A percentile compares a stretch with the other conserved stretches of the same genome.
These are phyloP conservation scores for Spialia ferax DNA, from an alignment of 2,888 invertebrate species.

Conservation along the genomic window DNA sequence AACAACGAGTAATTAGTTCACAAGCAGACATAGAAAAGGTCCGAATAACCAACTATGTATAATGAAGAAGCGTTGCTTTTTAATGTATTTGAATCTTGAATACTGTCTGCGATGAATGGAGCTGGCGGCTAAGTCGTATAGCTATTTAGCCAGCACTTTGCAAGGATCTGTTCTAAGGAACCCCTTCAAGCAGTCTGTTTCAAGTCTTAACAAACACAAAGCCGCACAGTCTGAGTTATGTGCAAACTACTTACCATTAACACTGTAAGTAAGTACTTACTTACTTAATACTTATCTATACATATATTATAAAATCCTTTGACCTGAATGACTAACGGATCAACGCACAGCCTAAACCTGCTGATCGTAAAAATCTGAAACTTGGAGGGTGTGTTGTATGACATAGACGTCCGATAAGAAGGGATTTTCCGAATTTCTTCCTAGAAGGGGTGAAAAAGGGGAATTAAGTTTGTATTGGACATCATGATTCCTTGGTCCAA, in stretches of 20 bases:
- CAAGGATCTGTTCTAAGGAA: constrained; percentile 12
- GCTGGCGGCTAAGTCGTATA: constrained; percentile 2
- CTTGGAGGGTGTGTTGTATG: too few species aligned
- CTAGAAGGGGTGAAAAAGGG: too few species aligned
- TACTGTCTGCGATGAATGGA: background rate
- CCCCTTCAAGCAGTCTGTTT: constrained; percentile 2
- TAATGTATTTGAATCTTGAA: constrained; percentile 1
- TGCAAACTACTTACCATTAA: constrained; percentile 2
- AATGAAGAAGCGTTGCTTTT: background rate
- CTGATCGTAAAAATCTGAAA: too few species aligned
- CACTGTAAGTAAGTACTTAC: too few species aligned
- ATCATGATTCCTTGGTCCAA: too few species aligned
- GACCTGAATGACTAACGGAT: too few species aligned
- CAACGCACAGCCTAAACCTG: too few species aligned
- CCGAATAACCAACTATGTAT: background rate
- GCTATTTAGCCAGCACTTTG: constrained; percentile 17
- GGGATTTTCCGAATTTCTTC: too few species aligned
- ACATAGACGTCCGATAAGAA: too few species aligned
- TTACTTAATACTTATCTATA: background rate
- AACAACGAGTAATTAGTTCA: background rate
- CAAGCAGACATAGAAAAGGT: background rate
- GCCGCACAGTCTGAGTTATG: background rate
- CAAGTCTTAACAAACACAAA: constrained; percentile 5
- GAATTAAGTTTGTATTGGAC: too few species aligned
- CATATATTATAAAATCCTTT: too few species aligned